A percentile compares a stretch with the other conserved stretches of the same genome.
These are phyloP conservation scores for Parus major DNA, from an alignment of 2,113 vertebrate species.

Conservation along the genomic window DNA sequence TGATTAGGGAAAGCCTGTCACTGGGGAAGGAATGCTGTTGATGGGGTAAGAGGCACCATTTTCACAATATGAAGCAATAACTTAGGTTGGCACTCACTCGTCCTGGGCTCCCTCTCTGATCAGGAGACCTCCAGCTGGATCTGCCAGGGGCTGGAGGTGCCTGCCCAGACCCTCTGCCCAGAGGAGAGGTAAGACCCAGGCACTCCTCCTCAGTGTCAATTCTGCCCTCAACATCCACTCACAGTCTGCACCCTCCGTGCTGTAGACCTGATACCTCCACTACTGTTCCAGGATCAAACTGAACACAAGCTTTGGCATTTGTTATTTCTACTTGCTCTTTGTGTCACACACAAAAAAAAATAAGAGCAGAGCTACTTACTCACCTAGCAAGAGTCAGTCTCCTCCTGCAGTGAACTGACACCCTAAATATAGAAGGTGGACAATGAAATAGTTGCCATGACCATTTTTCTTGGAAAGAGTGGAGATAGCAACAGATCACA, in stretches of 20 bases:
- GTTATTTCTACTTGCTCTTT: background rate
- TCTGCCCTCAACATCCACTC: background rate
- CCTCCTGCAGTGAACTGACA: background rate
- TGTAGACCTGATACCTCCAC: background rate
- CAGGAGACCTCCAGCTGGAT: background rate
- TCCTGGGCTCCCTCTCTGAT: background rate
- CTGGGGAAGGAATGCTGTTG: background rate
- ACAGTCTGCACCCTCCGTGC: background rate
- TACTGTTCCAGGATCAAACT: background rate
- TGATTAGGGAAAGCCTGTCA: background rate
- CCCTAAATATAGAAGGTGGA: background rate
- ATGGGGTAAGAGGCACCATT: background rate
- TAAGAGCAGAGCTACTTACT: background rate
- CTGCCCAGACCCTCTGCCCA: background rate
- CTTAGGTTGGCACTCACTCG: accelerated
- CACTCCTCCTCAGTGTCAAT: background rate
- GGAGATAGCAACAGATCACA: background rate
- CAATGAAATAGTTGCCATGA: background rate
- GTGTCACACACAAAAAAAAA: background rate
- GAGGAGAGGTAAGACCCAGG: background rate
- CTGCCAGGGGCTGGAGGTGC: accelerated
- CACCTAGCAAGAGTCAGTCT: background rate
- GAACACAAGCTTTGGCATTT: background rate
- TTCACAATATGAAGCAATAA: background rate
- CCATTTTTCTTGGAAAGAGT: background rate